Evolutionary conservation across 2,113 vertebrate species (phyloP), one percentile per base, ranked within the genome.

Genomic region (Ibidorhyncha struthersii): DNA sequence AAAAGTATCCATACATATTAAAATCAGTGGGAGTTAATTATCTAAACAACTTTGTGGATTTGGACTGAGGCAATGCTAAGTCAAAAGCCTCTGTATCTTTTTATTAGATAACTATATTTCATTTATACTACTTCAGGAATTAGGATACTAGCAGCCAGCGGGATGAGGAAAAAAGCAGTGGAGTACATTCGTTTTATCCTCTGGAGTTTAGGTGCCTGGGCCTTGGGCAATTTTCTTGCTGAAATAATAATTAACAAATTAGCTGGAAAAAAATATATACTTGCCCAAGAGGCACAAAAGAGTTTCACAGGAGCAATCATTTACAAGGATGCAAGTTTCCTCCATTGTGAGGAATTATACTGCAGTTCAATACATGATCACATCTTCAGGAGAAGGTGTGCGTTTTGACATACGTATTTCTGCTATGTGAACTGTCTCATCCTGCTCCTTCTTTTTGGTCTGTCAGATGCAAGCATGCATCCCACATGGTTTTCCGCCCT

Each of bases 321-420:
- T 65, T 67, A 71, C 21, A 58, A 71, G 38, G 22, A 85, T 6
- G 11, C 20, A 74, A 34, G 23, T 34, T 6, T 70, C 16, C 14
- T 50, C 30, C 27, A 14, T 8, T 86, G n/a, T 22, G 4, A 94
- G 47, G 38, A 47, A 34, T 67, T 76, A 36, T 30, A 79, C 5
- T 20, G 22, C 34, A 71, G 14, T 43, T 81, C 50, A 89, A 52
- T 21, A 29, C 6, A 22, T 2, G 8, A 43, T 55, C 77, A 49
- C 21, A 58, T 52, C 77, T 83, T 82, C 62, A 43, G 58, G 27
- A 67, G 47, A 67, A 82, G 49, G 30, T 8, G 3, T 38, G 12
- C 2, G 1, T 41, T 52, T 73, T 73, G 71, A 62, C 30, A 45
- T 53, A 53, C 0, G 0, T 43, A 23, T 32, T 29, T 81, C 36